These are phyloP conservation scores for Hippocampus comes DNA, from an alignment of 2,113 vertebrate genomes.

Conservation along the genomic window DNA sequence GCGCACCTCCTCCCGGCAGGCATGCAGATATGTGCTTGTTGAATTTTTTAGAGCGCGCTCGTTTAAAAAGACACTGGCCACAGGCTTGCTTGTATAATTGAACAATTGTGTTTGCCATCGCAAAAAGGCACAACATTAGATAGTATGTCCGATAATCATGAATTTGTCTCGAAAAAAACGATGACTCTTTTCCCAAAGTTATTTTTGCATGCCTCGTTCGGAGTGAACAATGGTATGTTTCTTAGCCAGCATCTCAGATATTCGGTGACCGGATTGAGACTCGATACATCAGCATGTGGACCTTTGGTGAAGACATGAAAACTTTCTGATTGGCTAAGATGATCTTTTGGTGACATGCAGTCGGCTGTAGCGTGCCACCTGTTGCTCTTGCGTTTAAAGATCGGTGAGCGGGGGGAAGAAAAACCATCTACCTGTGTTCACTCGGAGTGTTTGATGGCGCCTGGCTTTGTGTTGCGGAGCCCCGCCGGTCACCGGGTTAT, in stretches of 20 bases:
- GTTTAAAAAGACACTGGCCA: conserved; percentile 39
- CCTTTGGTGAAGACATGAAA: too few species aligned
- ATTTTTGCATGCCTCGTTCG: neutral
- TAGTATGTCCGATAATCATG: neutral
- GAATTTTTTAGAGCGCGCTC: conserved; percentile 46
- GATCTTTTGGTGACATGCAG: neutral
- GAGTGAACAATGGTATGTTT: neutral
- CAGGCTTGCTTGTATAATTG: conserved; percentile 21
- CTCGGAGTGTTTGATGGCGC: conserved; percentile 1
- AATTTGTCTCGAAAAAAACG: neutral
- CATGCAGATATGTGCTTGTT: conserved; percentile 14
- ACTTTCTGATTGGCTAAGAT: neutral
- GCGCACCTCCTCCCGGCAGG: conserved; percentile 23
- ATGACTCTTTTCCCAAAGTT: neutral
- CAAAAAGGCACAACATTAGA: neutral
- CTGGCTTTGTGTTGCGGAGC: conserved; percentile 15
- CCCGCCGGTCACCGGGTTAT: conserved; percentile 49
- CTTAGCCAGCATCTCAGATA: too few species aligned
- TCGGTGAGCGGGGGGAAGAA: neutral
- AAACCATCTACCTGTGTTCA: neutral
- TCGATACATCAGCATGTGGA: too few species aligned
- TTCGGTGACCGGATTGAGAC: too few species aligned
- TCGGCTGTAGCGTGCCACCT: neutral
- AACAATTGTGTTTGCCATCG: neutral
- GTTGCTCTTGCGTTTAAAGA: neutral